Conservation (phyloP, 2,113 vertebrate genomes). For the Pithys albifrons region DNA sequence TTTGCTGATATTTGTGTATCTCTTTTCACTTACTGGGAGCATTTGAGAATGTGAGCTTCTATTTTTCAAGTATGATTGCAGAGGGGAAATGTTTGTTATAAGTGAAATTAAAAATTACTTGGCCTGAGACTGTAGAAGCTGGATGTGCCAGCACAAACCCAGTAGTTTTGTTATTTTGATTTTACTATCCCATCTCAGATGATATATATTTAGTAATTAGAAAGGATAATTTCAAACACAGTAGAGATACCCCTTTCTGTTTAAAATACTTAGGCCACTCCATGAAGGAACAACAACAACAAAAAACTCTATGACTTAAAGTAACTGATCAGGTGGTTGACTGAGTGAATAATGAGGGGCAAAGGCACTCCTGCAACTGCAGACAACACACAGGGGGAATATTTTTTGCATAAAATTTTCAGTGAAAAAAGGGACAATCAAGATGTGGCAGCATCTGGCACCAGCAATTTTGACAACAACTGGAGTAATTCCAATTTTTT, state of each 20-base stretch:
- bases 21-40: not conserved
- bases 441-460: not conserved
- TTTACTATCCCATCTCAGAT: not conserved
- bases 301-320: not conserved
- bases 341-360: not conserved
- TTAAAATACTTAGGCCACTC: not conserved
- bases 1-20: not conserved
- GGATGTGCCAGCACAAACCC: not conserved
- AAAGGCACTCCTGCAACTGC: not conserved
- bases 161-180: not conserved
- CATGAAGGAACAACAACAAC: not conserved
- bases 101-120: not conserved
- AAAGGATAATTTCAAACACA: not conserved
- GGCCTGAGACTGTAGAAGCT: not conserved
- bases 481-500: not conserved
- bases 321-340: not conserved
- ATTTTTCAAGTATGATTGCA: not conserved
- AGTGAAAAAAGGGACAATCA: not conserved
- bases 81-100: not conserved
- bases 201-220: not conserved
- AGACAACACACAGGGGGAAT: not conserved
- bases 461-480: not conserved
- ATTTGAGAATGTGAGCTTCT: not conserved
- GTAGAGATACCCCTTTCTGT: not conserved
- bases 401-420: not conserved